phyloP scores from a whole-genome alignment of 2,888 invertebrate genomes.

The Helleia helle region DNA sequence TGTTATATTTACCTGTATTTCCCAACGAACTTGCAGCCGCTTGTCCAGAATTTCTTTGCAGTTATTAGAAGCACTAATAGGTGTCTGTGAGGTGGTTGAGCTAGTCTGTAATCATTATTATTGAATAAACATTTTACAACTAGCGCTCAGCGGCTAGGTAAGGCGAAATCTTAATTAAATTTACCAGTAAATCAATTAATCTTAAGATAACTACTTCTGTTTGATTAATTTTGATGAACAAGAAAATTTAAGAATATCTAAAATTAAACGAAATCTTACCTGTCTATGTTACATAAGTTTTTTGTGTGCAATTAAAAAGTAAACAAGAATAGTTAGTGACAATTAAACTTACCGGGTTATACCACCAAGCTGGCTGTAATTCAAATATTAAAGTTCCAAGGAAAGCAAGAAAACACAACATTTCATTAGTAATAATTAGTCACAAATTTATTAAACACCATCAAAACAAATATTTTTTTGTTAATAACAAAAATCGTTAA shows the following conservation, averaged over 20 bases:
- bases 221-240: too few relatives aligned
- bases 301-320: background rate
- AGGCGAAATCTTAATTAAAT: too few relatives aligned
- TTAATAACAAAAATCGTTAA: background rate
- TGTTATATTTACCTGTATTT: constrained; percentile 79
- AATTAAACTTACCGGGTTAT: constrained; percentile 87
- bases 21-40: constrained; percentile 91
- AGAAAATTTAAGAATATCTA: too few relatives aligned
- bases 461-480: constrained; percentile 2
- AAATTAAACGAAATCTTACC: too few relatives aligned
- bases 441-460: constrained; percentile 15
- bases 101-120: constrained; percentile 77
- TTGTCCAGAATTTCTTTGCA: constrained; percentile 89
- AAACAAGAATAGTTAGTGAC: background rate
- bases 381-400: constrained; percentile 35
- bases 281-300: too few relatives aligned
- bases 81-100: constrained; percentile 79
- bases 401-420: constrained; percentile 35
- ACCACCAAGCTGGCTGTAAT: constrained; percentile 92
- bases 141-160: too few relatives aligned
- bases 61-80: constrained; percentile 76
- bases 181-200: too few relatives aligned
- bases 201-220: too few relatives aligned
- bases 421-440: constrained; percentile 24
- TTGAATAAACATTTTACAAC: background rate